phyloP scores from a whole-genome alignment of 1,140 invertebrate genomes.

The Archegozetes longisetosus region DNA sequence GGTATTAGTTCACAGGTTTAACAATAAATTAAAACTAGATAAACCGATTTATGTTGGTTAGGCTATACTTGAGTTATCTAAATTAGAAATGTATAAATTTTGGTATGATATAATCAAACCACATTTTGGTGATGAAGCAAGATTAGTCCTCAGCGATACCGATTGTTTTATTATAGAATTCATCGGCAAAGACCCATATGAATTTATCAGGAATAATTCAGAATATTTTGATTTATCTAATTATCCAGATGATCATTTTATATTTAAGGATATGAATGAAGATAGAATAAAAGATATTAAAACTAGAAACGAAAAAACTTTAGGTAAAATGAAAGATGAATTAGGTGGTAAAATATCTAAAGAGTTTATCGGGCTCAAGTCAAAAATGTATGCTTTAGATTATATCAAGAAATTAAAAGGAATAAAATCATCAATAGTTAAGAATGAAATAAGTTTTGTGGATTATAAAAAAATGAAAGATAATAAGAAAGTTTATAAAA shows the following conservation, averaged over 20 bases:
- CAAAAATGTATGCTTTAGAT: no score
- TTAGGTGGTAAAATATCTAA: no score
- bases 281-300: no score
- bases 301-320: no score
- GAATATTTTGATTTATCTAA: slow-evolving; percentile 17
- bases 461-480: slow-evolving; percentile 37
- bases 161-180: slow-evolving; percentile 18
- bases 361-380: no score
- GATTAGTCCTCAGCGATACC: slow-evolving; percentile 20
- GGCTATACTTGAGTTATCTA: slow-evolving; percentile 23
- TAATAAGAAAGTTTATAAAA: slow-evolving; percentile 28
- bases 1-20: slow-evolving; percentile 16
- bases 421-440: slow-evolving; percentile 35
- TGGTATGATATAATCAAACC: slow-evolving; percentile 23
- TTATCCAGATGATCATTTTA: slow-evolving; percentile 19
- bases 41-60: slow-evolving; percentile 25
- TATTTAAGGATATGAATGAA: no score
- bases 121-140: slow-evolving; percentile 19
- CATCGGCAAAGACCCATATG: slow-evolving; percentile 18
- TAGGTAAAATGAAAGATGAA: no score
- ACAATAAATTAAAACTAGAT: slow-evolving; percentile 19
- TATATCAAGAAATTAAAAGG: slow-evolving; percentile 25
- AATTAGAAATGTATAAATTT: slow-evolving; percentile 25
- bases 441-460: no score
- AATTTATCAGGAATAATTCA: slow-evolving; percentile 17